phyloP scores from a whole-genome alignment of 2,888 invertebrate genomes.

The Drosophila trichaetosa region DNA sequence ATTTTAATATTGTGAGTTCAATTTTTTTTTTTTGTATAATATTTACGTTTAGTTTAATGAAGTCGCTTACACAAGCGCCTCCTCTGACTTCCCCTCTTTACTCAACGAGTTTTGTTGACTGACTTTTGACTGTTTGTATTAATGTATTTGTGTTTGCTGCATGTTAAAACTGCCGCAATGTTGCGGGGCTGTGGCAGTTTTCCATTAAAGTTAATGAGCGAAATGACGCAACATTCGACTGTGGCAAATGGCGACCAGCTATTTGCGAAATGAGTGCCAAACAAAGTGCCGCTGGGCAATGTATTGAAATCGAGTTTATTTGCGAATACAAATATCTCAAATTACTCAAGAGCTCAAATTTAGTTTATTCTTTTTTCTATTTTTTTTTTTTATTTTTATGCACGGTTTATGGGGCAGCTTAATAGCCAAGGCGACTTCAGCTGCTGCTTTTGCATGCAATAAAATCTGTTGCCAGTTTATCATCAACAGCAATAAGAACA shows the following conservation, averaged over 20 bases:
- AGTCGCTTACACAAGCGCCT: conserved; percentile 26
- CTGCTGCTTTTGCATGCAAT: conserved; percentile 8
- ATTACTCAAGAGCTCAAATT: conserved; percentile 36
- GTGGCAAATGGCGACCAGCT: conserved; percentile 32
- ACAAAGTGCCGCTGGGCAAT: conserved; percentile 32
- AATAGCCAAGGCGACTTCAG: conserved; percentile 56
- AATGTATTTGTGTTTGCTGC: conserved; percentile 31
- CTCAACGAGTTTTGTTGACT: conserved; percentile 3
- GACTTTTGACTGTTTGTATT: conserved; percentile 37
- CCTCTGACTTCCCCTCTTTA: background rate
- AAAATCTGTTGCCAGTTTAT: conserved; percentile 58
- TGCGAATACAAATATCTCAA: conserved; percentile 34
- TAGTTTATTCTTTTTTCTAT: background rate
- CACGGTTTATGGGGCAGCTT: conserved; percentile 43
- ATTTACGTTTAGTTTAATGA: conserved; percentile 66
- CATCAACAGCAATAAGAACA: conserved; percentile 39
- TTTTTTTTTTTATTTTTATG: conserved; percentile 26
- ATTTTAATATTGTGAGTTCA: conserved; percentile 38
- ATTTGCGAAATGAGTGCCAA: conserved; percentile 46
- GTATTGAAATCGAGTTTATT: conserved; percentile 43
- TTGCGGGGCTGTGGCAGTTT: background rate
- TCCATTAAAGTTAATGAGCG: conserved; percentile 60
- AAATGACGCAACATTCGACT: conserved; percentile 25
- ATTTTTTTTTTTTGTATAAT: conserved; percentile 32
- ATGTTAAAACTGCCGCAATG: conserved; percentile 25